Base-by-base conservation (phyloP, 2,797 vertebrate species). In the Notolepis coatsorum region DNA sequence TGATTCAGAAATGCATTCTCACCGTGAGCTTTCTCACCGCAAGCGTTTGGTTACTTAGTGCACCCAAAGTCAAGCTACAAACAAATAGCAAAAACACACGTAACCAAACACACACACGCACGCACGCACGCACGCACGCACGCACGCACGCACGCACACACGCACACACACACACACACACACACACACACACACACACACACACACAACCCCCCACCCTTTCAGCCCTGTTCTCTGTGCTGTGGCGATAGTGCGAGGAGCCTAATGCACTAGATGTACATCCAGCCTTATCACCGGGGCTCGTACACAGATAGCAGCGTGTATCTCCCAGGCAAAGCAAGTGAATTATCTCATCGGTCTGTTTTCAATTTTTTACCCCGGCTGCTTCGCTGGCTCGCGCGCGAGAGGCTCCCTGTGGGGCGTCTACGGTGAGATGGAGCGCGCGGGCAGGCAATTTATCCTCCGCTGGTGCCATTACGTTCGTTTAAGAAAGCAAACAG, bases 401-500 rank as follows among this genome's bases (percentile, higher is more conserved):
- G 58, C 72, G 20, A 21, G 61, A 73, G 61, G 68, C 54, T n/a
- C 80, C 87, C 89, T 77, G 60, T 89, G 89, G 91, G 90, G 91
- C 75, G 75, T 61, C 86, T 84, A 80, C 80, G 84, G 87, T 84
- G 84, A 88, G 86, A 85, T 82, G 81, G 77, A 82, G 80, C 71
- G 71, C 72, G 81, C 76, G 83, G 70, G 48, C 84, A 87, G 80
- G 88, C 84, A 91, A 90, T 92, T 91, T 90, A 90, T 88, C 76
- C 85, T 86, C 63, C 74, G 81, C 86, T 89, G 90, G 89, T 89
- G 85, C 78, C 80, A 90, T 92, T 92, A 91, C 79, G 43, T 91
- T 90, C 76, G 86, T 92, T 94, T 91, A 91, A 88, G 81, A 91
- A 88, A 87, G 87, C 85, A 92, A 92, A 92, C 88, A 92, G 87